phyloP scores from a whole-genome alignment of 2,113 vertebrate species.

The Rhynchopsitta pachyrhyncha region DNA sequence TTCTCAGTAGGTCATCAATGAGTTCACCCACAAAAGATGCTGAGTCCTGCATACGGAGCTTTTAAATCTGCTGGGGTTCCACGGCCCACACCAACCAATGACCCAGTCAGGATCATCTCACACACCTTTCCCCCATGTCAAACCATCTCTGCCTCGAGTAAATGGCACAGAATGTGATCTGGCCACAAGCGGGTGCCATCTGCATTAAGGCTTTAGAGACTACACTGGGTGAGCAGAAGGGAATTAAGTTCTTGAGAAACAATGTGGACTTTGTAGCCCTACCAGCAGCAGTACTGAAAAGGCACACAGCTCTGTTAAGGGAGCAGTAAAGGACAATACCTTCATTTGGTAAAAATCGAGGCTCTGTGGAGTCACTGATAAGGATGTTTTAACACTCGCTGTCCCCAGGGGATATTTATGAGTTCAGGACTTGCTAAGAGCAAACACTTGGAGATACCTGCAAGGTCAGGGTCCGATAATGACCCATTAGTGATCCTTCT shows the following conservation, averaged over 20 bases:
- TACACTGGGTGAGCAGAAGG: neutral
- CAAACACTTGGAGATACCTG: neutral
- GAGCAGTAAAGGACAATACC: neutral
- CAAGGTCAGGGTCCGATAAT: neutral
- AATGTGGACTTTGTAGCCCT: neutral
- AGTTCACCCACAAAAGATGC: neutral
- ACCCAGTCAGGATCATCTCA: neutral
- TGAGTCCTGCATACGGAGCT: fast-evolving
- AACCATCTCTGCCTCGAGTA: fast-evolving
- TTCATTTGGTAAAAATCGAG: neutral
- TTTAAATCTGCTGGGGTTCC: neutral
- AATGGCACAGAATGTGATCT: fast-evolving
- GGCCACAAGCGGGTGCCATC: fast-evolving
- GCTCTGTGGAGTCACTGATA: neutral
- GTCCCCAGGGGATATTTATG: neutral
- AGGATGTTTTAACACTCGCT: neutral
- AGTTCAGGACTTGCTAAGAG: neutral
- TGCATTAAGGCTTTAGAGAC: neutral
- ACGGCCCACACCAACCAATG: neutral
- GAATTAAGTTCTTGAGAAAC: neutral
- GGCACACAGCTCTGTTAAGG: fast-evolving
- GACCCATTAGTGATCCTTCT: neutral
- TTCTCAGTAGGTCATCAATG: neutral
- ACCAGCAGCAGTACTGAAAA: neutral
- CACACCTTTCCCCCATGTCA: fast-evolving